These are phyloP conservation scores for Ornithoptera priamus DNA, from an alignment of 2,888 invertebrate genomes.

Conservation along the genomic window DNA sequence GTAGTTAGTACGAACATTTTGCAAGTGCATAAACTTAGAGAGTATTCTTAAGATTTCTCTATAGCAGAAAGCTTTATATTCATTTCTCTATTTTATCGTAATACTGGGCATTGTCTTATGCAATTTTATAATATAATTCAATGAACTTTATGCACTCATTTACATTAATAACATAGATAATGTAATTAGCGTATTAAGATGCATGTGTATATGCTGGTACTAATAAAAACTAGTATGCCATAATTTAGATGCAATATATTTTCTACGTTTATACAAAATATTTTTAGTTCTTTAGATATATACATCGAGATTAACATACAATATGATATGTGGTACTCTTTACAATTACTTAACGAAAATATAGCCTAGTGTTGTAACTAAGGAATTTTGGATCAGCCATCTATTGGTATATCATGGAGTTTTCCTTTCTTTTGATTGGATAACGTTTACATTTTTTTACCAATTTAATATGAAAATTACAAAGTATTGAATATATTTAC, in stretches of 20 bases:
- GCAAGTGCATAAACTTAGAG: background rate
- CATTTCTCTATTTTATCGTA: background rate
- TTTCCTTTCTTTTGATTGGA: background rate
- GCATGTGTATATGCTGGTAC: slow-evolving; percentile 23
- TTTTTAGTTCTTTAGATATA: slow-evolving; percentile 12
- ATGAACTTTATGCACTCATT: slow-evolving; percentile 12
- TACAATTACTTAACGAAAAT: background rate
- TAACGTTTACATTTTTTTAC: background rate
- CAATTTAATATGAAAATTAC: background rate
- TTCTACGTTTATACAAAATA: slow-evolving; percentile 47
- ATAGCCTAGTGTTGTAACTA: background rate
- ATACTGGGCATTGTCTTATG: slow-evolving; percentile 15
- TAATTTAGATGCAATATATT: slow-evolving; percentile 68
- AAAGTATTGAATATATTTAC: background rate
- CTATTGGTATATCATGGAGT: background rate
- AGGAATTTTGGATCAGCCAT: background rate
- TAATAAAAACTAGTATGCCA: slow-evolving; percentile 63
- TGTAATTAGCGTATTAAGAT: slow-evolving; percentile 14
- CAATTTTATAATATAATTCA: slow-evolving; percentile 1
- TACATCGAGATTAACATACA: background rate
- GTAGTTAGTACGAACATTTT: background rate
- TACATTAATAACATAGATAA: slow-evolving; percentile 23
- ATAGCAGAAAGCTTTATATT: background rate
- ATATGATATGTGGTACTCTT: slow-evolving; percentile 1
- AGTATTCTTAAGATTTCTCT: background rate